A percentile compares a stretch with the other conserved stretches of the same genome.
Evolutionary conservation across 2,888 invertebrate genomes (phyloP).

Genomic region (Taphrorychus bicolor): DNA sequence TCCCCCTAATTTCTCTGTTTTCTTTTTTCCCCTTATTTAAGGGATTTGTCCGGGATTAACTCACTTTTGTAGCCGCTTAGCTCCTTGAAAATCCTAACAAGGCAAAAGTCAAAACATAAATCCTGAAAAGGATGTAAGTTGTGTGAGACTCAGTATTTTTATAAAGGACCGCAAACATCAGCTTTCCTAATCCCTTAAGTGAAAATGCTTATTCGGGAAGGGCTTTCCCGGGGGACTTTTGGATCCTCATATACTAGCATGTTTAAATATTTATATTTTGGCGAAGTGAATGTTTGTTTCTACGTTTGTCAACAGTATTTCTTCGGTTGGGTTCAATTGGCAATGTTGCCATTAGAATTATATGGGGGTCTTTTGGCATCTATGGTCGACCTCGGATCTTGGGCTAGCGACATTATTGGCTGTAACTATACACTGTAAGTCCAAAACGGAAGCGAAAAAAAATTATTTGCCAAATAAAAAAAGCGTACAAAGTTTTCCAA

Average conservation of each 20-base stretch:
- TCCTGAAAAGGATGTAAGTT: background rate
- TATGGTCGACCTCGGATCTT: too few species aligned
- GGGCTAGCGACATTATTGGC: too few species aligned
- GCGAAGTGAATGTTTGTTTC: background rate
- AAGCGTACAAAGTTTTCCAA: too few species aligned
- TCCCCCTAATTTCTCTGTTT: background rate
- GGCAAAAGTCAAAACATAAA: slow-evolving; percentile 6
- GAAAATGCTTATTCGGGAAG: slow-evolving; percentile 3
- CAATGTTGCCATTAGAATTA: too few species aligned
- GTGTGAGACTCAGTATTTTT: background rate
- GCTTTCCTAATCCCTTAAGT: slow-evolving; percentile 14
- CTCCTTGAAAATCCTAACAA: background rate
- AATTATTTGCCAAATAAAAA: too few species aligned
- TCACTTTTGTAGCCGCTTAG: background rate
- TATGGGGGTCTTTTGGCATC: too few species aligned
- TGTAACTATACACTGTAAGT: too few species aligned
- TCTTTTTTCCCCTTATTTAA: background rate
- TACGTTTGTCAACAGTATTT: background rate
- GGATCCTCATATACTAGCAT: background rate
- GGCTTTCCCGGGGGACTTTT: background rate
- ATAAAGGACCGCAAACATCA: slow-evolving; percentile 7
- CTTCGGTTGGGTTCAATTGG: background rate
- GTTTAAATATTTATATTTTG: slow-evolving; percentile 12
- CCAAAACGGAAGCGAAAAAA: too few species aligned
- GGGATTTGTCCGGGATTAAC: background rate